These are phyloP conservation scores for Ophion costatus DNA, from an alignment of 2,888 invertebrate genomes.

Conservation along the genomic window DNA sequence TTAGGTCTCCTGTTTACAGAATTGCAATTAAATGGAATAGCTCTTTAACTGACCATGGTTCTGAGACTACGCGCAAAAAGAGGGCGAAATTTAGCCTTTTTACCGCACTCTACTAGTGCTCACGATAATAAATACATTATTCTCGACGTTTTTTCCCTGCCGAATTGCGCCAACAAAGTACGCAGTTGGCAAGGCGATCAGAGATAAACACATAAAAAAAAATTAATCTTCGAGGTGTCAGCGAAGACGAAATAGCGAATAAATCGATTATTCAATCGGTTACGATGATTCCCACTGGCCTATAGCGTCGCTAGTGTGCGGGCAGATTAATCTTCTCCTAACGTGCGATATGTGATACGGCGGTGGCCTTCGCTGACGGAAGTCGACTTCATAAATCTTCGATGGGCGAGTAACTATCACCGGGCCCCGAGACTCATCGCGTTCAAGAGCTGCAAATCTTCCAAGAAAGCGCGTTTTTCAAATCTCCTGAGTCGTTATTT, in stretches of 20 bases:
- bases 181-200: background rate
- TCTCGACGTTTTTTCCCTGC: conserved; percentile 1
- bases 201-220: background rate
- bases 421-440: conserved; percentile 4
- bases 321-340: conserved; percentile 61
- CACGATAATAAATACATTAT: conserved; percentile 6
- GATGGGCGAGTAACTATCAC: background rate
- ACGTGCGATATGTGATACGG: conserved; percentile 31
- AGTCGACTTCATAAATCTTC: conserved; percentile 57
- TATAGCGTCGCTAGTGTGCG: conserved; percentile 24
- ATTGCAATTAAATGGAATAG: background rate
- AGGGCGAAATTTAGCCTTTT: no score
- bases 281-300: conserved; percentile 31
- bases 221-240: conserved; percentile 44
- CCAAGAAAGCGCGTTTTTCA: background rate
- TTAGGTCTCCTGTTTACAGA: background rate
- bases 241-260: conserved; percentile 60
- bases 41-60: background rate
- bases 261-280: conserved; percentile 58
- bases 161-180: background rate
- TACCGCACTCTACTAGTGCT: background rate
- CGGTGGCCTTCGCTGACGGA: conserved; percentile 13
- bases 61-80: no score
- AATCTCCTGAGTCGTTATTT: background rate
- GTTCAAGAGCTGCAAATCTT: conserved; percentile 24